These are phyloP conservation scores for Drosophila planitibia DNA, from an alignment of 2,888 invertebrate species.

Conservation along the genomic window DNA sequence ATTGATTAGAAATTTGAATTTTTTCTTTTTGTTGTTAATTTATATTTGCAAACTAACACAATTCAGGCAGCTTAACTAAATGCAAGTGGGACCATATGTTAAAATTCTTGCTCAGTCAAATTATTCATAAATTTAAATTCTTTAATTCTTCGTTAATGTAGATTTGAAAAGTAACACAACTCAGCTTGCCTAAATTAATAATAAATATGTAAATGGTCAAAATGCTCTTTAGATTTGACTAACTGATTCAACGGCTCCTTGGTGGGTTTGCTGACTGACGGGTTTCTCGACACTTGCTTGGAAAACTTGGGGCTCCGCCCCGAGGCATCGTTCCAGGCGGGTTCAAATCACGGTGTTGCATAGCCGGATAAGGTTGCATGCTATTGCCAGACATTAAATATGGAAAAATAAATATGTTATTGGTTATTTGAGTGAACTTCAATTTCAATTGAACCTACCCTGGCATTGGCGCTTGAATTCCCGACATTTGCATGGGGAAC, in stretches of 20 bases:
- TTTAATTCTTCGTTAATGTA: not conserved
- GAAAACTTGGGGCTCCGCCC: not conserved
- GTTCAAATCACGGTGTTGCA: conserved; percentile 12
- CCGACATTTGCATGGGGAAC: conserved; percentile 2
- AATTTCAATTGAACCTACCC: conserved; percentile 3
- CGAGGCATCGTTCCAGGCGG: not conserved
- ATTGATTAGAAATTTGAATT: not conserved
- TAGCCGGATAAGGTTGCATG: not conserved
- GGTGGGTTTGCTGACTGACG: conserved; percentile 18
- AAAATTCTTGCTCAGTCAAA: not conserved
- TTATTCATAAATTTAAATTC: not conserved
- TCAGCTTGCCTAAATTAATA: conserved; percentile 1
- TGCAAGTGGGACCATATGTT: not conserved
- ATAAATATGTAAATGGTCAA: conserved; percentile 1
- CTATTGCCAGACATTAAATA: not conserved
- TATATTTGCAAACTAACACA: not conserved
- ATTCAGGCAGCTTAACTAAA: not conserved
- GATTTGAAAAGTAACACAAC: not conserved
- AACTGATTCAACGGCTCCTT: conserved; percentile 50
- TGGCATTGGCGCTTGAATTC: not conserved
- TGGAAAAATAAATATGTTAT: not conserved
- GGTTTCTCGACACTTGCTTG: conserved; percentile 10
- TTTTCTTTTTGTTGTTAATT: not conserved
- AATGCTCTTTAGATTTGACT: conserved; percentile 35
- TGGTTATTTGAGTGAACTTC: not conserved